Percentiles rank a stretch among this genome's conserved stretches.
phyloP scores from a whole-genome alignment of 2,797 vertebrate species.

The Bucorvus abyssinicus region DNA sequence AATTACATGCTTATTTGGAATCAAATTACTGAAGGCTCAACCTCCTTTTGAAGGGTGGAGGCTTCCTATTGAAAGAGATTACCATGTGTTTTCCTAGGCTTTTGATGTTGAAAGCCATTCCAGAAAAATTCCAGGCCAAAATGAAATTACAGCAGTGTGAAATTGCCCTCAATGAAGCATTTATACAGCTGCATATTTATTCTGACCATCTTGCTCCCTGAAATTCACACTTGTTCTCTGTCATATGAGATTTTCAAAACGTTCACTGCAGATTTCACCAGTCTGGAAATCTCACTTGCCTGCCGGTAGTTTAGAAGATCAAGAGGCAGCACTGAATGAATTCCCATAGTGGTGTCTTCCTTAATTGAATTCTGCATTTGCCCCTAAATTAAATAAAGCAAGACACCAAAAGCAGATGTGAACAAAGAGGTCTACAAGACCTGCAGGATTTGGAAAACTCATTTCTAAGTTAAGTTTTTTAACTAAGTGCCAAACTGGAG shows the following conservation, averaged over 20 bases:
- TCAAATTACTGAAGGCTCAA: conserved; percentile 8
- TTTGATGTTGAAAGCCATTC: conserved; percentile 49
- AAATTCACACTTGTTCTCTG: neutral
- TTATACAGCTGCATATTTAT: neutral
- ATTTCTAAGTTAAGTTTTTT: neutral
- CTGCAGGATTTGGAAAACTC: neutral
- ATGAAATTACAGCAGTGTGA: neutral
- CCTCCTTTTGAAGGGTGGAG: neutral
- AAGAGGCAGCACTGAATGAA: neutral
- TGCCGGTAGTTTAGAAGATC: neutral
- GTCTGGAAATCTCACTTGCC: neutral
- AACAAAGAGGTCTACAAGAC: neutral
- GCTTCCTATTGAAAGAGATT: neutral
- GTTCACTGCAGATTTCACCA: neutral
- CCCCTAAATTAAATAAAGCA: neutral
- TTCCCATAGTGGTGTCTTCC: neutral
- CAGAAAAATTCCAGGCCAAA: conserved; percentile 33
- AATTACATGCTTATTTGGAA: conserved; percentile 32
- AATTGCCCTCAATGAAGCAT: neutral
- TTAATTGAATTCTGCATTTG: neutral
- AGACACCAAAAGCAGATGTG: neutral
- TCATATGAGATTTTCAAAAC: neutral
- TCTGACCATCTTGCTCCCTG: neutral
- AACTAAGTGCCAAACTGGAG: neutral
- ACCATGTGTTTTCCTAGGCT: neutral